Base-by-base conservation (phyloP, 2,888 invertebrate genomes). In the Notodonta dromedarius region DNA sequence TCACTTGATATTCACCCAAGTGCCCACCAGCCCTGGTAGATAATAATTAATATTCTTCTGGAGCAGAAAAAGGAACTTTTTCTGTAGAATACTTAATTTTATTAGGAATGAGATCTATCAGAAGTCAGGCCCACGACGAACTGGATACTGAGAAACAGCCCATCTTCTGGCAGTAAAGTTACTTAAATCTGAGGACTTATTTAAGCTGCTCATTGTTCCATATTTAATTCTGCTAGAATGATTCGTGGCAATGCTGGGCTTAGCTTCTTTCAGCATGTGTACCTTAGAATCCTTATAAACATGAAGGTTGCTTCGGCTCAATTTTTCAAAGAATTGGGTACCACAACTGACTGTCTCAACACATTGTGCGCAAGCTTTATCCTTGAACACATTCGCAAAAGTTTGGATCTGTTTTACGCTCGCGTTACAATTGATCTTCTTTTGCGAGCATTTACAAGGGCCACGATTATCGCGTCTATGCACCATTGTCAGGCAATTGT, bases 71-170 rank as follows among this genome's bases (percentile, higher is more conserved):
- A 35, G 35, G 35, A 35, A 3, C 6, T 35, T 35, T 42, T 11
- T 42, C 42, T 0, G 42, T 42, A 11, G 42, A 42, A 42, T 42
- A 42, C 11, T 42, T 42, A 11, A 42, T 11, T 35, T 35, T 35
- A 35, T 35, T 35, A 35, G 35, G 35, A 6, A 35, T 6, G 35
- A 42, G 11, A 11, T 40, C 40, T 44, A 24, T 79, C 73, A 91
- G 73, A 91, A 92, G 70, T 92, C 92, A 32, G 92, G 92, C 9
- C 91, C 91, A 63, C 76, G 80, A 63, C 76, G 80, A 4, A 71
- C 63, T 13, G 83, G 82, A 59, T 79, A 76, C 60, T 75, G 78
- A 12, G 86, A 78, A 58, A 91, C 59, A 40, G 90, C 84, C 92
- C 92, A 92, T 51, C 86, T 78, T 66, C 82, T 86, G 48, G 78